phyloP scores from a whole-genome alignment of 1,140 invertebrate species.

The Colletes gigas region DNA sequence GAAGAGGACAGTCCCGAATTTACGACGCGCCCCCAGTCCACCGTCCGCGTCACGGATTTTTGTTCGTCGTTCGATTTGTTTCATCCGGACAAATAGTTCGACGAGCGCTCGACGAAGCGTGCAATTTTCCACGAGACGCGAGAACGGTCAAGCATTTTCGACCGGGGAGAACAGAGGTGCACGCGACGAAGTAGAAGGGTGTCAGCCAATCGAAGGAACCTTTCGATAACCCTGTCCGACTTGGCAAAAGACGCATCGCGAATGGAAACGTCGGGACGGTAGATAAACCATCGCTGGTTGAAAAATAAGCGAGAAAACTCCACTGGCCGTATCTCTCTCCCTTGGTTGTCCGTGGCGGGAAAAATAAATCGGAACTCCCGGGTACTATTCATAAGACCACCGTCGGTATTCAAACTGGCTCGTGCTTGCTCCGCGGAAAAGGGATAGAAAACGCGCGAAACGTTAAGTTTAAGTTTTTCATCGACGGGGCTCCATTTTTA shows the following conservation, averaged over 20 bases:
- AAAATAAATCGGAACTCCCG: constrained; percentile 14
- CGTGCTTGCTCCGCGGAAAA: not conserved
- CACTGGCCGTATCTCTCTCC: not conserved
- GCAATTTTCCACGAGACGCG: constrained; percentile 8
- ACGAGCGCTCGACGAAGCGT: not conserved
- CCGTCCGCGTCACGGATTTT: not conserved
- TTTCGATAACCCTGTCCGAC: constrained; percentile 1
- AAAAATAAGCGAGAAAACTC: constrained; percentile 7
- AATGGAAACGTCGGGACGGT: constrained; percentile 27
- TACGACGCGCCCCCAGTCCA: not conserved
- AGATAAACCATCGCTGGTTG: constrained; percentile 27
- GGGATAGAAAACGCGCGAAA: not conserved
- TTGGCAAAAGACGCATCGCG: constrained; percentile 18
- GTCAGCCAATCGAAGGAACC: constrained; percentile 19
- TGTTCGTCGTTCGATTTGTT: not conserved
- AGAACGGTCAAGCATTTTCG: constrained; percentile 12
- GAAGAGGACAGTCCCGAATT: not conserved
- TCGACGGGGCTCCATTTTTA: not conserved
- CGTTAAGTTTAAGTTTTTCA: constrained; percentile 28
- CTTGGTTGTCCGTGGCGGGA: not conserved
- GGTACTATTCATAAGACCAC: constrained; percentile 10
- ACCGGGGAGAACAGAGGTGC: not conserved
- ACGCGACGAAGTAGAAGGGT: constrained; percentile 18
- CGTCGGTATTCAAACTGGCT: not conserved
- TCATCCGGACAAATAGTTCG: constrained; percentile 10